phyloP scores from a whole-genome alignment of 2,888 invertebrate species.

The Dryadula phaetusa region DNA sequence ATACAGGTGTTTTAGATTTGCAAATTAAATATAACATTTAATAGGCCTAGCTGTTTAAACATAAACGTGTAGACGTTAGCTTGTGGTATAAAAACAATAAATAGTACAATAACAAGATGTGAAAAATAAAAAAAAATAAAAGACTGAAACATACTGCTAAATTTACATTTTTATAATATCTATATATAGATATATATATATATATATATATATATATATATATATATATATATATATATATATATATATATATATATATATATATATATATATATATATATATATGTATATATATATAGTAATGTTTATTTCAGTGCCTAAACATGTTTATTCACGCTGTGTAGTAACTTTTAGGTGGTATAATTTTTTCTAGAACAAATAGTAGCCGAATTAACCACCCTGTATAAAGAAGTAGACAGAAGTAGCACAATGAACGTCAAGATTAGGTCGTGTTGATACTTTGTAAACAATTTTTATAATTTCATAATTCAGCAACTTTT shows the following conservation, averaged over 20 bases:
- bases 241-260: too few species aligned
- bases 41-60: conserved; percentile 31
- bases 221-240: too few species aligned
- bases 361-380: conserved; percentile 15
- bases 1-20: conserved; percentile 26
- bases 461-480: conserved; percentile 60
- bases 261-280: too few species aligned
- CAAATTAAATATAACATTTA: conserved; percentile 7
- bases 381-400: conserved; percentile 4
- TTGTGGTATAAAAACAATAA: conserved; percentile 14
- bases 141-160: conserved; percentile 34
- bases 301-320: conserved; percentile 22
- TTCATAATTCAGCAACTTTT: conserved; percentile 63
- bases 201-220: too few species aligned
- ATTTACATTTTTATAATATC: conserved; percentile 19
- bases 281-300: conserved; percentile 1
- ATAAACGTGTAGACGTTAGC: conserved; percentile 7
- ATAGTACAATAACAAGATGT: conserved; percentile 18
- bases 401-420: conserved; percentile 29
- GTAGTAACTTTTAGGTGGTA: neutral
- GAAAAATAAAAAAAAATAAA: conserved; percentile 21
- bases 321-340: neutral
- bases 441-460: conserved; percentile 58
- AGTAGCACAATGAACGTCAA: conserved; percentile 33
- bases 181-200: too few species aligned